Conservation (phyloP, 2,888 invertebrate genomes). For the Nipponacmea schrenckii region DNA sequence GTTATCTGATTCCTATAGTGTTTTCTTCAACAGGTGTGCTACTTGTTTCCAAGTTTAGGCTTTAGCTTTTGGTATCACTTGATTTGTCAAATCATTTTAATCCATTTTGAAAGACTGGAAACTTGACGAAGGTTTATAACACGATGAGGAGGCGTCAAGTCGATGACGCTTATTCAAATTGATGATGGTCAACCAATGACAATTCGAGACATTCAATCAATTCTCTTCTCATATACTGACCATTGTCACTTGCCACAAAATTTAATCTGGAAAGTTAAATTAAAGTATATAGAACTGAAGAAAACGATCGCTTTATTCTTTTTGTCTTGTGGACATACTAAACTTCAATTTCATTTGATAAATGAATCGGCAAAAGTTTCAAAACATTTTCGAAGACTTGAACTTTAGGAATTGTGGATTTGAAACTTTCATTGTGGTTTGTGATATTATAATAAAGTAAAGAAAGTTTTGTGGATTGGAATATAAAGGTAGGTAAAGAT, state of each 20-base stretch:
- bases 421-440: too few relatives aligned
- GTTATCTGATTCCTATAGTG: neutral
- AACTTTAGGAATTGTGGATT: too few relatives aligned
- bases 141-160: constrained; percentile 6
- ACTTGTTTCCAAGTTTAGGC: neutral
- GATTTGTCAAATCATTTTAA: neutral
- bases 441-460: too few relatives aligned
- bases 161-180: neutral
- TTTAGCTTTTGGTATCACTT: neutral
- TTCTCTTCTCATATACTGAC: neutral
- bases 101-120: neutral
- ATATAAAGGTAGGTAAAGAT: too few relatives aligned
- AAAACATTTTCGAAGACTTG: too few relatives aligned
- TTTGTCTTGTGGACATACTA: too few relatives aligned
- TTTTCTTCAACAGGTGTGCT: neutral
- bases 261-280: too few relatives aligned
- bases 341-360: too few relatives aligned
- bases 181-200: neutral
- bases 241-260: neutral
- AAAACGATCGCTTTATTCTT: too few relatives aligned
- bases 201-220: neutral
- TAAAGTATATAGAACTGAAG: too few relatives aligned
- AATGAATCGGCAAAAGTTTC: too few relatives aligned
- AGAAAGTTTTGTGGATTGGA: too few relatives aligned
- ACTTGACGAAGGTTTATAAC: constrained; percentile 1